phyloP scores from a whole-genome alignment of 2,113 vertebrate species.

The Hippoglossus stenolepis region DNA sequence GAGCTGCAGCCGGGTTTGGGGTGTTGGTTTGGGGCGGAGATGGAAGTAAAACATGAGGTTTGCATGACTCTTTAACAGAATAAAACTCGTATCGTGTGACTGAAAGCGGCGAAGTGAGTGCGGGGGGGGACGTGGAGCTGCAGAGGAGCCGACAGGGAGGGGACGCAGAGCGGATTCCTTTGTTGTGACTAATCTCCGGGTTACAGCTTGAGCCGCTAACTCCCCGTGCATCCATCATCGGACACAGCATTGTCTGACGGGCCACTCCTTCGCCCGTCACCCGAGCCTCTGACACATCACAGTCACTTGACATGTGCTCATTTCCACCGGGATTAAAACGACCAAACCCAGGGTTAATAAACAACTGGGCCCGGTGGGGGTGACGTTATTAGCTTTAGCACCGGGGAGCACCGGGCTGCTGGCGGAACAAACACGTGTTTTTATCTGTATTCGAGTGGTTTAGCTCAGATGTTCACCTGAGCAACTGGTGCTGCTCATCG shows the following conservation, averaged over 20 bases:
- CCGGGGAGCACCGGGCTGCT: background rate
- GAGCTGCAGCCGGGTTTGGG: background rate
- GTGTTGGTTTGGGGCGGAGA: background rate
- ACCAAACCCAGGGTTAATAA: background rate
- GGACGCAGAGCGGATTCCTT: conserved; percentile 73
- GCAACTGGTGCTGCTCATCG: background rate
- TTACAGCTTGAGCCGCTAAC: conserved; percentile 40
- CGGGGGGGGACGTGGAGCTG: accelerated
- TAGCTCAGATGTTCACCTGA: background rate
- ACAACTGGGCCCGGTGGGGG: background rate
- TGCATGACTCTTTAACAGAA: background rate
- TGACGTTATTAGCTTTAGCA: background rate
- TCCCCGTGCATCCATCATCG: conserved; percentile 48
- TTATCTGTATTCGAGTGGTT: background rate
- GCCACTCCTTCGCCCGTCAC: background rate
- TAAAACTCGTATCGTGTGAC: background rate
- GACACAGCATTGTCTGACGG: conserved; percentile 15
- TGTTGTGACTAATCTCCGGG: conserved; percentile 76
- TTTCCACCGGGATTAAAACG: background rate
- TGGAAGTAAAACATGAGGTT: background rate
- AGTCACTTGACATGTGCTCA: background rate
- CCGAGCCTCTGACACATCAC: background rate
- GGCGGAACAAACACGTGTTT: too few species aligned
- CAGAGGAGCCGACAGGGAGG: conserved; percentile 50
- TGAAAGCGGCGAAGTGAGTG: background rate